Percentiles rank a stretch among this genome's conserved stretches.
Conservation (phyloP, 2,888 invertebrate species). For the Biston stratarius region DNA sequence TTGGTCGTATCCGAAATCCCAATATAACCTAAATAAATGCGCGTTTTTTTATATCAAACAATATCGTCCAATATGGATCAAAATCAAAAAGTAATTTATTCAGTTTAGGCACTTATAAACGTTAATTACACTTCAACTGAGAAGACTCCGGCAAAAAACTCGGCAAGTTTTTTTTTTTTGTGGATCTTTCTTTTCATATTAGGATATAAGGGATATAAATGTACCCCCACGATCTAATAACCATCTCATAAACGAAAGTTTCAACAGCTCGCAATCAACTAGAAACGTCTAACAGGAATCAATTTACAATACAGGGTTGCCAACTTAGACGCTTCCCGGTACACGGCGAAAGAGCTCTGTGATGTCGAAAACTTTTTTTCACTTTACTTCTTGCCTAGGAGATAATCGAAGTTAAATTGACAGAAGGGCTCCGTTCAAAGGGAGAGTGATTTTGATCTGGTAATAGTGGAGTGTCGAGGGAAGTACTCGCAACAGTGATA, state of each 20-base stretch:
- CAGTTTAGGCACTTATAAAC: no score
- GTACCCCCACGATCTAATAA: constrained; percentile 1
- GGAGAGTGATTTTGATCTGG: constrained; percentile 30
- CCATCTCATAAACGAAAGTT: constrained; percentile 14
- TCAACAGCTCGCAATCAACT: constrained; percentile 34
- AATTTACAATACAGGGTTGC: constrained; percentile 36
- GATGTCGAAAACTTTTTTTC: constrained; percentile 52
- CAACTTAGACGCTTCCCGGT: constrained; percentile 29
- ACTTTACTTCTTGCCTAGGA: constrained; percentile 52
- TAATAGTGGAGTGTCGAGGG: constrained; percentile 20
- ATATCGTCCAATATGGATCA: no score
- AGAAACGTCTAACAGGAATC: constrained; percentile 34
- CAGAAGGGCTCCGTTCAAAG: constrained; percentile 44
- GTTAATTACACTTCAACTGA: no score
- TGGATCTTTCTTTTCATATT: no score
- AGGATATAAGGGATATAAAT: no score
- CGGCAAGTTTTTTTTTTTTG: no score
- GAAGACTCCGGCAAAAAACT: no score
- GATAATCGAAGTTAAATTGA: constrained; percentile 73
- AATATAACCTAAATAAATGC: no score
- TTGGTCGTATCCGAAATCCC: no score
- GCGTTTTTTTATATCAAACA: no score
- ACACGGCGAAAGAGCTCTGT: constrained; percentile 35
- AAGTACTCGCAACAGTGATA: background rate
- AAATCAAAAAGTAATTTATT: no score